phyloP scores from a whole-genome alignment of 2,797 vertebrate genomes.

The Nannoperca australis region DNA sequence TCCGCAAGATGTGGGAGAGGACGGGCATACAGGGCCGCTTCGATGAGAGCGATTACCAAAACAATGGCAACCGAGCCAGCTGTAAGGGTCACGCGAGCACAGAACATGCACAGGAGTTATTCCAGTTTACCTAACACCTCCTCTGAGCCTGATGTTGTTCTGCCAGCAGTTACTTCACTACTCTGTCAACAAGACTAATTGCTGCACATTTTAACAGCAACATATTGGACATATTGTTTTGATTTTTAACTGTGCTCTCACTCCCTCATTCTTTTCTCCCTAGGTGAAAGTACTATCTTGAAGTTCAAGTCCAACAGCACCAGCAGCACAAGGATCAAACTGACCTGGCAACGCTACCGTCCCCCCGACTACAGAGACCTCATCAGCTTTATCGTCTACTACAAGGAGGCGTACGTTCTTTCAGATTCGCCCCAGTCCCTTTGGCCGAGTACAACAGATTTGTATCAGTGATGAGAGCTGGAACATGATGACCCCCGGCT shows the following conservation, averaged over 20 bases:
- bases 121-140: conserved; percentile 41
- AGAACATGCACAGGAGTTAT: conserved; percentile 30
- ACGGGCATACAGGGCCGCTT: conserved; percentile 91
- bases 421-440: background rate
- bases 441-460: background rate
- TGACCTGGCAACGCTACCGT: conserved; percentile 94
- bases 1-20: conserved; percentile 95
- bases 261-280: background rate
- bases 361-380: conserved; percentile 95
- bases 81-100: conserved; percentile 86
- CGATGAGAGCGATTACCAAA: conserved; percentile 90
- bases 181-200: conserved; percentile 24
- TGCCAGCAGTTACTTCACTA: conserved; percentile 33
- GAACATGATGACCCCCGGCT: background rate
- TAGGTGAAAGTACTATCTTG: conserved; percentile 94
- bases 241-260: conserved; percentile 8
- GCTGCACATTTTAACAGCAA: conserved; percentile 11
- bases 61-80: conserved; percentile 95
- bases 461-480: background rate
- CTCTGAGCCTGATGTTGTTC: conserved; percentile 30
- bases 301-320: conserved; percentile 93
- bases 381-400: conserved; percentile 98
- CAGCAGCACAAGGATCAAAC: conserved; percentile 90
- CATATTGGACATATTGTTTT: conserved; percentile 1
- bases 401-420: conserved; percentile 96